These are phyloP conservation scores for Carapus acus DNA, from an alignment of 2,797 vertebrate species.

Conservation along the genomic window DNA sequence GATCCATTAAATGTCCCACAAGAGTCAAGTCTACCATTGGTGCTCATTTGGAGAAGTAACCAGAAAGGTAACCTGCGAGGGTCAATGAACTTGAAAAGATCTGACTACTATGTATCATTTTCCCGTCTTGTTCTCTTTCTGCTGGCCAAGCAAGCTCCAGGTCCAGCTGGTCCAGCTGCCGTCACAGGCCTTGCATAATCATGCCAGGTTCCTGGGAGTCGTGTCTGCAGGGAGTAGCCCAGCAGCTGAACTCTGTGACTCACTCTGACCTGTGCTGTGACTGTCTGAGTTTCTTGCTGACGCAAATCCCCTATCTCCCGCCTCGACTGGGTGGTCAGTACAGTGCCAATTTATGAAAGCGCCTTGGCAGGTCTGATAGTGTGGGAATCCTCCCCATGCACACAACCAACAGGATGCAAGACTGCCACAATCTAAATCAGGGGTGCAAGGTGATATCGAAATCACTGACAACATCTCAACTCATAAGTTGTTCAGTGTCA, in stretches of 20 bases:
- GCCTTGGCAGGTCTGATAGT: conserved; percentile 40
- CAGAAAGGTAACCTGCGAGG: neutral
- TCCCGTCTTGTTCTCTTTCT: too few relatives aligned
- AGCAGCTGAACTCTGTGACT: conserved; percentile 32
- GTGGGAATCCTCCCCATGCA: conserved; percentile 35
- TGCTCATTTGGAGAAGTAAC: conserved; percentile 4
- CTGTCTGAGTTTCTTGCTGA: conserved; percentile 30
- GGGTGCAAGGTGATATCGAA: conserved; percentile 14
- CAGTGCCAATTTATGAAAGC: conserved; percentile 24
- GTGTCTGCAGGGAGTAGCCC: conserved; percentile 37
- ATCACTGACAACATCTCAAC: neutral
- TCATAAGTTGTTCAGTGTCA: conserved; percentile 26
- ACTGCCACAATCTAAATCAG: conserved; percentile 1
- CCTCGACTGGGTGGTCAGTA: conserved; percentile 45
- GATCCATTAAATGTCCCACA: conserved; percentile 15
- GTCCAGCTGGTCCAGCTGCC: too few relatives aligned
- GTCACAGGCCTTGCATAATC: conserved; percentile 2
- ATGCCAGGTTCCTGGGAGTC: conserved; percentile 26
- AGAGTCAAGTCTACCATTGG: conserved; percentile 7
- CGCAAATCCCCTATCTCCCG: conserved; percentile 32
- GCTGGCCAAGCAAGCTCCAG: too few relatives aligned
- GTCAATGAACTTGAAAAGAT: too few relatives aligned
- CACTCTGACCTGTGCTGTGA: conserved; percentile 31
- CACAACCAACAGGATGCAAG: conserved; percentile 14
- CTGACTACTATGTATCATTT: too few relatives aligned